Conservation (phyloP, 2,888 invertebrate species). For the Rutpela maculata region DNA sequence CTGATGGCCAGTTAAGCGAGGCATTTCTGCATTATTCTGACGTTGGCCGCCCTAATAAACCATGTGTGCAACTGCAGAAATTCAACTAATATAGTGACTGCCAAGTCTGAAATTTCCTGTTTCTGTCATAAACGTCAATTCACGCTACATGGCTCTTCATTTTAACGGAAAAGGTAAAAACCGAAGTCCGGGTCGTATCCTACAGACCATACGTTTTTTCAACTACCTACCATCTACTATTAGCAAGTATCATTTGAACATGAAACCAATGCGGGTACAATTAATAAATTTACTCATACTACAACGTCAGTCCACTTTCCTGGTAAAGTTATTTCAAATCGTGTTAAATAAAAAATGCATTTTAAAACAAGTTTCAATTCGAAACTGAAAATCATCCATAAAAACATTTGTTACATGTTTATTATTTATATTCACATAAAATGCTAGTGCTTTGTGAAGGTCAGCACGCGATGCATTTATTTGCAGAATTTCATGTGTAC, state of each 20-base stretch:
- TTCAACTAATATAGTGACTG: slow-evolving; percentile 58
- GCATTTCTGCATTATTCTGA: slow-evolving; percentile 46
- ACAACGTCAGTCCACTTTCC: slow-evolving; percentile 12
- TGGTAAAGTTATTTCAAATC: slow-evolving; percentile 5
- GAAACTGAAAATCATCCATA: slow-evolving; percentile 54
- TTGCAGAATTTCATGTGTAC: slow-evolving; percentile 47
- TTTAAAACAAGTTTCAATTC: slow-evolving; percentile 37
- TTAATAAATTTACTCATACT: slow-evolving; percentile 13
- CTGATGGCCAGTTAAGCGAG: slow-evolving; percentile 55
- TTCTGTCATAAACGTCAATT: slow-evolving; percentile 70
- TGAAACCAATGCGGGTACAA: slow-evolving; percentile 25
- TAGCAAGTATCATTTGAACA: slow-evolving; percentile 11
- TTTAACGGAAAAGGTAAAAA: slow-evolving; percentile 64
- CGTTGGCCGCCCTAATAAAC: slow-evolving; percentile 54
- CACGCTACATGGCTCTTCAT: slow-evolving; percentile 65
- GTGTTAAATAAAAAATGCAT: not conserved
- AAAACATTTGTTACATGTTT: slow-evolving; percentile 56
- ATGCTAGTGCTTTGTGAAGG: slow-evolving; percentile 58
- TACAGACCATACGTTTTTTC: slow-evolving; percentile 23
- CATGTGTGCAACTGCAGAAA: slow-evolving; percentile 64
- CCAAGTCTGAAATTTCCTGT: slow-evolving; percentile 70
- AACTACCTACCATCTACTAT: slow-evolving; percentile 4
- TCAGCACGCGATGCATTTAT: slow-evolving; percentile 58
- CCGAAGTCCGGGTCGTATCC: slow-evolving; percentile 28
- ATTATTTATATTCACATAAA: slow-evolving; percentile 61